These are phyloP conservation scores for Cosmorhoe ocellata DNA, from an alignment of 2,888 invertebrate species.

Conservation along the genomic window DNA sequence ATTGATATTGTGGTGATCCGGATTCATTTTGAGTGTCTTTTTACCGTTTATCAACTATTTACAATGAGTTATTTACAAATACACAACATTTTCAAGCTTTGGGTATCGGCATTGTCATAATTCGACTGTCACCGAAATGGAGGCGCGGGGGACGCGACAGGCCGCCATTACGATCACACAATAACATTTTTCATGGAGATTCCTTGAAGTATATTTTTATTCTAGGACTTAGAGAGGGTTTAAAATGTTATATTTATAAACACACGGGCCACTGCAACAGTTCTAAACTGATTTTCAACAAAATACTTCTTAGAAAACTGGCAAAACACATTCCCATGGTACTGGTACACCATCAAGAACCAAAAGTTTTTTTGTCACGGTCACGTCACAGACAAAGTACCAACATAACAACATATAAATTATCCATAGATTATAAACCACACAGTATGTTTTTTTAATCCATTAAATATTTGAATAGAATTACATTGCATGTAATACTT, in stretches of 20 bases:
- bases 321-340: slow-evolving; percentile 56
- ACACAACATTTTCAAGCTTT: slow-evolving; percentile 73
- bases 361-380: slow-evolving; percentile 70
- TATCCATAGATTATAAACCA: too few relatives aligned
- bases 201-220: slow-evolving; percentile 13
- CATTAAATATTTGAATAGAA: too few relatives aligned
- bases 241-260: slow-evolving; percentile 13
- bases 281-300: background rate
- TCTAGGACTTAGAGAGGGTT: slow-evolving; percentile 31
- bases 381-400: slow-evolving; percentile 44
- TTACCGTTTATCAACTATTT: slow-evolving; percentile 45
- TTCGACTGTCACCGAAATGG: slow-evolving; percentile 85
- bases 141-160: slow-evolving; percentile 86
- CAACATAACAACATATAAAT: slow-evolving; percentile 41
- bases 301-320: slow-evolving; percentile 18
- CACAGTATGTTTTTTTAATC: too few relatives aligned
- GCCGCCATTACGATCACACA: slow-evolving; percentile 84
- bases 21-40: slow-evolving; percentile 73
- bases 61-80: slow-evolving; percentile 63
- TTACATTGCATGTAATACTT: too few relatives aligned
- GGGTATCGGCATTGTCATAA: slow-evolving; percentile 79
- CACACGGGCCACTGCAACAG: slow-evolving; percentile 23
- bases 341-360: slow-evolving; percentile 54
- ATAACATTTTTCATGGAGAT: slow-evolving; percentile 66
- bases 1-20: slow-evolving; percentile 80